These are phyloP conservation scores for Zosterops hypoxanthus DNA, from an alignment of 2,113 vertebrate species.

Conservation along the genomic window DNA sequence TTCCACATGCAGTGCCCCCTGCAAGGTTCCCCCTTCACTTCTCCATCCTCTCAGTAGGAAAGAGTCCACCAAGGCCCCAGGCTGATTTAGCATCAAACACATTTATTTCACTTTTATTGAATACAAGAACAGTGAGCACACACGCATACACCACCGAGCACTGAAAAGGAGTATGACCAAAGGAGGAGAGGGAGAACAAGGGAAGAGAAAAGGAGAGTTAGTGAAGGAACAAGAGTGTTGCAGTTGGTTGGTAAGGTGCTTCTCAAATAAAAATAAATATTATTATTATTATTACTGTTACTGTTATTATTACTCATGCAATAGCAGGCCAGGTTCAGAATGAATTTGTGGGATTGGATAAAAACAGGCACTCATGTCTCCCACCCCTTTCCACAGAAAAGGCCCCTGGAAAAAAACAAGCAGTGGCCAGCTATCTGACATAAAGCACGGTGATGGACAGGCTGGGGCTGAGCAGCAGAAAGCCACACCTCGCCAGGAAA, in stretches of 20 bases:
- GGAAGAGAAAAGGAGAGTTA: constrained; percentile 70
- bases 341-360: constrained; percentile 65
- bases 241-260: constrained; percentile 77
- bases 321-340: constrained; percentile 75
- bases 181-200: constrained; percentile 65
- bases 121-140: constrained; percentile 96
- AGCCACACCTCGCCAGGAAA: not conserved
- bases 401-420: constrained; percentile 50
- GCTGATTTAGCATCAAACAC: constrained; percentile 80
- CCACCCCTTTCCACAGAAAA: constrained; percentile 62
- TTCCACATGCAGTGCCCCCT: fast-evolving
- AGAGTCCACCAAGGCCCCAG: not conserved
- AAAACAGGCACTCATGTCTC: constrained; percentile 75
- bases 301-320: constrained; percentile 78
- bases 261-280: constrained; percentile 70
- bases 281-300: constrained; percentile 23
- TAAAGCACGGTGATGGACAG: not conserved
- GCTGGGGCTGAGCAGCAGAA: constrained; percentile 16
- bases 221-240: constrained; percentile 72
- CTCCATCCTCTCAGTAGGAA: not conserved
- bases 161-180: constrained; percentile 70
- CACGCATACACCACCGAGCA: constrained; percentile 93
- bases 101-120: constrained; percentile 96
- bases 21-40: not conserved
- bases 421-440: not conserved